Evolutionary conservation across 2,113 vertebrate genomes (phyloP).

Genomic region (Tauraco erythrolophus): DNA sequence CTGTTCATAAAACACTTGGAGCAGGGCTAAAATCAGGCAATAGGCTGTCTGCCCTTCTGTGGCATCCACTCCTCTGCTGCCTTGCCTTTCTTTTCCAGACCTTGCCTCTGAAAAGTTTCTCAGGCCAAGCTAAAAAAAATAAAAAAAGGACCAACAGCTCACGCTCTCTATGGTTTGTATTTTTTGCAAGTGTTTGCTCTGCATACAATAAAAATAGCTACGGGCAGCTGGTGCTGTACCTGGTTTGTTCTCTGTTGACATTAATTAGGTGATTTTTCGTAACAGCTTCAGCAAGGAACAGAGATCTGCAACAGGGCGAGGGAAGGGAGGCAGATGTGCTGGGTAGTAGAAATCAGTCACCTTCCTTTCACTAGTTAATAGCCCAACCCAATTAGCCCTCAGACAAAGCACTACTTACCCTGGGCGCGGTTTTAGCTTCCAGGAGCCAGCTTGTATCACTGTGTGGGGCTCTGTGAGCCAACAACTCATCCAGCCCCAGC

Average conservation of each 20-base stretch:
- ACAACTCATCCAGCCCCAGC: accelerated
- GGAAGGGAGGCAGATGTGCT: not conserved
- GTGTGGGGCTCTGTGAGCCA: not conserved
- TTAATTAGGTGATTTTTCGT: not conserved
- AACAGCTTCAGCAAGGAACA: accelerated
- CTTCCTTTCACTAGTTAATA: not conserved
- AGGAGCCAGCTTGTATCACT: not conserved
- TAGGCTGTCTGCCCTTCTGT: not conserved
- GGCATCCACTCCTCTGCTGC: not conserved
- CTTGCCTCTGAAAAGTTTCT: not conserved
- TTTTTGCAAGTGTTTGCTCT: not conserved
- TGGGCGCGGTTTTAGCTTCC: not conserved
- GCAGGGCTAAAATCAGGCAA: not conserved
- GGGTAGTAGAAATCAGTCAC: not conserved
- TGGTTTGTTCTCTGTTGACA: not conserved
- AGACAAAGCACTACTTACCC: not conserved
- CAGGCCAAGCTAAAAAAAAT: not conserved
- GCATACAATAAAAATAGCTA: not conserved
- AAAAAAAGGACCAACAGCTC: not conserved
- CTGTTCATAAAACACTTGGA: not conserved
- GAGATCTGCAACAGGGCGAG: not conserved
- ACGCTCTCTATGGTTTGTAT: not conserved
- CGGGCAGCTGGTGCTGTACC: not conserved
- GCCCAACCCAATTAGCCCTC: not conserved
- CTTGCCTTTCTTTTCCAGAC: not conserved